Conservation (phyloP, 2,888 invertebrate genomes). For the Idaea biselata region DNA sequence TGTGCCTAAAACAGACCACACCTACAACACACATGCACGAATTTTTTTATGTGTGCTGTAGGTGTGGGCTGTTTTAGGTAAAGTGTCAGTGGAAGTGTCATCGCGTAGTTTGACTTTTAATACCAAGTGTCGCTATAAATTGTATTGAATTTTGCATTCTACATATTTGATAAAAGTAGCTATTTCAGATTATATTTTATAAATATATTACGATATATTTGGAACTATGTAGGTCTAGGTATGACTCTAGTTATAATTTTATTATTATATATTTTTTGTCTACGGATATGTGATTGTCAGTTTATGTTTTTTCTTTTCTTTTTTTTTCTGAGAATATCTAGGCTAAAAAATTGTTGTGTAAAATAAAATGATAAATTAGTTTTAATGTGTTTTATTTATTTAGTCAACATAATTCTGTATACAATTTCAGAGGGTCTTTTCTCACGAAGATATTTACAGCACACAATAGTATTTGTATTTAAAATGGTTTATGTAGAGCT, state of each 20-base stretch:
- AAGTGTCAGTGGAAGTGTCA: too few species aligned
- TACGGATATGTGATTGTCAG: neutral
- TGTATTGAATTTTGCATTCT: neutral
- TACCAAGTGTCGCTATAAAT: too few species aligned
- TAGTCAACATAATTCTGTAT: slow-evolving; percentile 50
- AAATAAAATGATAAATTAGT: slow-evolving; percentile 45
- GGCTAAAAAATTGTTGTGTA: slow-evolving; percentile 29
- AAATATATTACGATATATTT: too few species aligned
- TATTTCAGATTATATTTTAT: neutral
- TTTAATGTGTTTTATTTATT: slow-evolving; percentile 63
- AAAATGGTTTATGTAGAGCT: too few species aligned
- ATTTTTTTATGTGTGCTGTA: too few species aligned
- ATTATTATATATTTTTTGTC: neutral
- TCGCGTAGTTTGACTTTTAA: too few species aligned
- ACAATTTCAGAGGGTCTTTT: neutral
- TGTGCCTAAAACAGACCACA: too few species aligned
- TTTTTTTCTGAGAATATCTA: neutral
- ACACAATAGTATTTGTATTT: neutral
- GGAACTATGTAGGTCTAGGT: too few species aligned
- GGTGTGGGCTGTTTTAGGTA: too few species aligned
- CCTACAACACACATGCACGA: too few species aligned
- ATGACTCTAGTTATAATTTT: neutral
- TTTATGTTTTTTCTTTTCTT: neutral
- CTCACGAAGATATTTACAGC: neutral
- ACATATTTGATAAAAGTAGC: neutral